These are phyloP conservation scores for Barypeithes pellucidus DNA, from an alignment of 2,888 invertebrate species.

Conservation along the genomic window DNA sequence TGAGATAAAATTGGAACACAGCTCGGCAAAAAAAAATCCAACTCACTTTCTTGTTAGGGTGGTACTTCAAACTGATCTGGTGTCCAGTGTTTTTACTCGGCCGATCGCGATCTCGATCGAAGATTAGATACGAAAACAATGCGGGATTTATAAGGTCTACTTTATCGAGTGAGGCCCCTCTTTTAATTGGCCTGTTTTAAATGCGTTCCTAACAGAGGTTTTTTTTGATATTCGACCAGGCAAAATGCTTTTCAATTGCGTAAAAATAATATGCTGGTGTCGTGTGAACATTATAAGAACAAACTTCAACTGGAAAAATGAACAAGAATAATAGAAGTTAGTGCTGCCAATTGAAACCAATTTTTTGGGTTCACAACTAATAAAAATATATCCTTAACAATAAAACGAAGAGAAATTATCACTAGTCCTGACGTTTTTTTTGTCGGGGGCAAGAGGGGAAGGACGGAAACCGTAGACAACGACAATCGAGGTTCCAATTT, in stretches of 20 bases:
- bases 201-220: constrained; percentile 30
- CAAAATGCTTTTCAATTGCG: constrained; percentile 7
- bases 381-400: too few relatives aligned
- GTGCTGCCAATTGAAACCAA: too few relatives aligned
- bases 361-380: too few relatives aligned
- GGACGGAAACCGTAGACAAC: too few relatives aligned
- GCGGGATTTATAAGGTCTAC: constrained; percentile 69
- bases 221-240: constrained; percentile 9
- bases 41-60: constrained; percentile 51
- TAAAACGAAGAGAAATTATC: too few relatives aligned
- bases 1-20: constrained; percentile 19
- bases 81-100: constrained; percentile 65
- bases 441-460: too few relatives aligned
- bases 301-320: too few relatives aligned
- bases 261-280: too few relatives aligned
- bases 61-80: constrained; percentile 65
- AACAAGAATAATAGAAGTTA: too few relatives aligned
- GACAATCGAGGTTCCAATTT: too few relatives aligned
- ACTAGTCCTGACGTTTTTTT: too few relatives aligned
- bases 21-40: constrained; percentile 25
- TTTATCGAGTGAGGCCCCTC: constrained; percentile 65
- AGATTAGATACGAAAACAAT: constrained; percentile 70
- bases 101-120: constrained; percentile 68
- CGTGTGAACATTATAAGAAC: too few relatives aligned
- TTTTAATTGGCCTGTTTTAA: constrained; percentile 64